Base-by-base conservation (phyloP, 1,140 invertebrate genomes). In the Dendroctonus valens region DNA sequence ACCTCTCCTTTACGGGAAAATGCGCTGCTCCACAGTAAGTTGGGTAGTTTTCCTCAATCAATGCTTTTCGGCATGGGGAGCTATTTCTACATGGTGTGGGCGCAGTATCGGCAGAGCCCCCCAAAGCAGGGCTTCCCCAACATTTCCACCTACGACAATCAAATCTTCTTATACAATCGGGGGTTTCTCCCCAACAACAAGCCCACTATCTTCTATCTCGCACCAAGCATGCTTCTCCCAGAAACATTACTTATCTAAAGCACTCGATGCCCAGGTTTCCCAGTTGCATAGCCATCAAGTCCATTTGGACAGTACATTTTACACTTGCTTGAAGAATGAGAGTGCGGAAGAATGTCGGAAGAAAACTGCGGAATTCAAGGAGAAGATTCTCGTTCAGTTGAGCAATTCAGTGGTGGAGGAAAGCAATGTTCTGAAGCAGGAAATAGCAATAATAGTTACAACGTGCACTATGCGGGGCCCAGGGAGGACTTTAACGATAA, bases 81-180 rank as follows among this genome's bases (percentile, higher is more conserved):
- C 41, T 89, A 89, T 75, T 82, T 88, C 62, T 88, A 88, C 73
- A 75, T 89, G 15, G 81, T 89, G 48, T 89, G 86, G 86, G 85
- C 84, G 0, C 84, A 88, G 70, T 89, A 88, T 69, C 89, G 86
- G 86, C 83, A 83, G 75, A 83, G 83, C 68, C 79, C 84, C 55
- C 81, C 82, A 66, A 81, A 78, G 51, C 81, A 80, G 72, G 77
- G 72, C 9, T 79, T 79, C 61, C 69, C 78, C 2, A 79, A 77
- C 3, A 73, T 66, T 14, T 75, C 75, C 11, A 76, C 67, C 48
- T 79, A 77, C 58, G 77, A 79, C 44, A 73, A 76, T 69, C 73
- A 78, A 67, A 77, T 79, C 39, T 79, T 75, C 66, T 74, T 70
- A 14, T 79, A 79, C 48, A 79, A 79, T 65, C 65, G 74, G 11